Percentiles rank a stretch among this genome's conserved stretches.
Conservation (phyloP, 2,888 invertebrate genomes). For the Drosophila cognata region DNA sequence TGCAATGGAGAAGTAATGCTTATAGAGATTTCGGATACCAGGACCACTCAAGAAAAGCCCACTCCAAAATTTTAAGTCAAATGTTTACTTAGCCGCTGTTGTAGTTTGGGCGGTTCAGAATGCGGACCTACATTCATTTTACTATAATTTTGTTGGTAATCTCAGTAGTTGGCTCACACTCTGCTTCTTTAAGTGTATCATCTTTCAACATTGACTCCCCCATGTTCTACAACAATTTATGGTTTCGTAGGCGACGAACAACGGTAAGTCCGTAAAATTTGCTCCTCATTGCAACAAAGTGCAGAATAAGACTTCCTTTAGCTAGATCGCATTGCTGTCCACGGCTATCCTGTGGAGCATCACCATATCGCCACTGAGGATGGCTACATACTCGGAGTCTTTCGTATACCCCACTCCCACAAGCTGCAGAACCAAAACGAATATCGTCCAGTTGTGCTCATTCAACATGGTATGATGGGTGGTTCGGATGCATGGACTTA, state of each 20-base stretch:
- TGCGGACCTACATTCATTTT: slow-evolving; percentile 13
- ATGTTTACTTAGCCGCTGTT: slow-evolving; percentile 2
- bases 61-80: slow-evolving; percentile 4
- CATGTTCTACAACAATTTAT: slow-evolving; percentile 42
- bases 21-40: slow-evolving; percentile 12
- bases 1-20: slow-evolving; percentile 18
- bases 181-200: slow-evolving; percentile 27
- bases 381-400: slow-evolving; percentile 74
- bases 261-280: slow-evolving; percentile 43
- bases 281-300: neutral
- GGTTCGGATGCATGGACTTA: slow-evolving; percentile 77
- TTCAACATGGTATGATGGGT: slow-evolving; percentile 85
- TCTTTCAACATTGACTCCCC: slow-evolving; percentile 28
- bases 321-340: slow-evolving; percentile 78
- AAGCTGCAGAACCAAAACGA: slow-evolving; percentile 60
- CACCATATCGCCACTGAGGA: slow-evolving; percentile 85
- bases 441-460: slow-evolving; percentile 80
- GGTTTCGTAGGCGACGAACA: slow-evolving; percentile 27
- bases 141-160: slow-evolving; percentile 11
- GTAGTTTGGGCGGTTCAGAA: slow-evolving; percentile 11
- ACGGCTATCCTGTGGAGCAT: slow-evolving; percentile 88
- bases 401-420: slow-evolving; percentile 77
- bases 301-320: slow-evolving; percentile 1
- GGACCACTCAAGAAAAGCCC: neutral
- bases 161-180: slow-evolving; percentile 2